Conservation (phyloP, 2,113 vertebrate genomes). For the Centropus bengalensis region DNA sequence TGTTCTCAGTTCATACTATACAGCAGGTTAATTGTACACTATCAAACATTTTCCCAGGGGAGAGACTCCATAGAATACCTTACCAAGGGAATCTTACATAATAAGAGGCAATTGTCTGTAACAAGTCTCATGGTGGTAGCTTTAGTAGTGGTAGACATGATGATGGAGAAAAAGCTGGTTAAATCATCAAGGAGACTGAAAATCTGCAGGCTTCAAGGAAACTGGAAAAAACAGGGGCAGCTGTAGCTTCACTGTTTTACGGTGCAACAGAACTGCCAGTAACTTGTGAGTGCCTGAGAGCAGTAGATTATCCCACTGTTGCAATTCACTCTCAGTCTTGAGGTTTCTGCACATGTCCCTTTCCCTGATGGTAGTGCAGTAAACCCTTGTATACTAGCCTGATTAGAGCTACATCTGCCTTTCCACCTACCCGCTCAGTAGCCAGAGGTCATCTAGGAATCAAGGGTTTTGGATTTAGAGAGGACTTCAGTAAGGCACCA, state of each 20-base stretch:
- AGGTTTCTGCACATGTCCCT: background rate
- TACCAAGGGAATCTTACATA: background rate
- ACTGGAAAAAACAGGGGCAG: constrained; percentile 34
- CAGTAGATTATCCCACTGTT: constrained; percentile 8
- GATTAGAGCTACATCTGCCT: background rate
- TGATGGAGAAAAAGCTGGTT: constrained; percentile 9
- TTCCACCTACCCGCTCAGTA: background rate
- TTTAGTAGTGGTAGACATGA: background rate
- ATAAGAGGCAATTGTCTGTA: background rate
- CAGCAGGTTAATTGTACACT: background rate
- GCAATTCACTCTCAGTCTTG: constrained; percentile 29
- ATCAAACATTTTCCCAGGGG: background rate
- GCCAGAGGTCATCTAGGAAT: constrained; percentile 61
- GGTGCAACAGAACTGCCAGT: constrained; percentile 21
- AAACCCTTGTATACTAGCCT: constrained; percentile 15
- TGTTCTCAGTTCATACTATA: background rate
- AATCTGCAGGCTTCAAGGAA: constrained; percentile 3
- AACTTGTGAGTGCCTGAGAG: constrained; percentile 27
- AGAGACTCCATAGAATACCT: background rate
- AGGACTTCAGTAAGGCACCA: constrained; percentile 35
- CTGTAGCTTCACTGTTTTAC: background rate
- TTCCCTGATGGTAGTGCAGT: constrained; percentile 25
- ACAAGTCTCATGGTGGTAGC: background rate
- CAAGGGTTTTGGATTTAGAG: constrained; percentile 50
- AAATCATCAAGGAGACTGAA: background rate